Percentiles rank a stretch among this genome's conserved stretches.
Conservation (phyloP, 2,888 invertebrate genomes). For the Pteria penguin region DNA sequence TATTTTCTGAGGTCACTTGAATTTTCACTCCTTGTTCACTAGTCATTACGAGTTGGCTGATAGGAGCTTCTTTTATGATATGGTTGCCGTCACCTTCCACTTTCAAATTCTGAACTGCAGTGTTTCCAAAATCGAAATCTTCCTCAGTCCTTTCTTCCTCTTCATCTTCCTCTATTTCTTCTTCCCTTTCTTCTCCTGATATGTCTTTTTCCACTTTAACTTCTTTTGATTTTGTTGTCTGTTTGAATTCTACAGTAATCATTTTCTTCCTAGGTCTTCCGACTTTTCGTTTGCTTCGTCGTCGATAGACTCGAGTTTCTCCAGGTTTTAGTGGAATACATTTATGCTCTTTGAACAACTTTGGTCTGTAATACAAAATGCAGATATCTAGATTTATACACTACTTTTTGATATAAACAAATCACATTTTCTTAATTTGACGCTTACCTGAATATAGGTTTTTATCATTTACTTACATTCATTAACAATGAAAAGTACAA, state of each 20-base stretch:
- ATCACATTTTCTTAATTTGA: background rate
- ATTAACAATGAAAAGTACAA: no score
- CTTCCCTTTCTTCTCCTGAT: background rate
- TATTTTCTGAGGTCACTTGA: background rate
- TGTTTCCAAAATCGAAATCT: background rate
- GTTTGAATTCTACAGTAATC: slow-evolving; percentile 26
- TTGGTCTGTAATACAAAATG: slow-evolving; percentile 51
- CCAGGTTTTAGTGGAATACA: slow-evolving; percentile 66
- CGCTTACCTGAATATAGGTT: background rate
- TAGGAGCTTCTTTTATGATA: background rate
- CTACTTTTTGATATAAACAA: background rate
- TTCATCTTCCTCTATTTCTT: background rate
- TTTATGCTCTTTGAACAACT: slow-evolving; percentile 73
- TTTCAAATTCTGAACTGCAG: background rate
- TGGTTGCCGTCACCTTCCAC: background rate
- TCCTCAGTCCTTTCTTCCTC: background rate
- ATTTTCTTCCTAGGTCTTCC: slow-evolving; percentile 71
- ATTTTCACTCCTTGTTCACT: background rate
- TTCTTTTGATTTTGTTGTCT: background rate
- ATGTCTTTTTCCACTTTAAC: slow-evolving; percentile 1
- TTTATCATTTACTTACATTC: background rate
- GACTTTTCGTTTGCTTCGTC: slow-evolving; percentile 64
- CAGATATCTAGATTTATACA: no score
- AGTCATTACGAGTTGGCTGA: background rate
- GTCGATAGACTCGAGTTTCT: slow-evolving; percentile 57